Conservation (phyloP, 1,140 invertebrate genomes). For the Patella vulgata region DNA sequence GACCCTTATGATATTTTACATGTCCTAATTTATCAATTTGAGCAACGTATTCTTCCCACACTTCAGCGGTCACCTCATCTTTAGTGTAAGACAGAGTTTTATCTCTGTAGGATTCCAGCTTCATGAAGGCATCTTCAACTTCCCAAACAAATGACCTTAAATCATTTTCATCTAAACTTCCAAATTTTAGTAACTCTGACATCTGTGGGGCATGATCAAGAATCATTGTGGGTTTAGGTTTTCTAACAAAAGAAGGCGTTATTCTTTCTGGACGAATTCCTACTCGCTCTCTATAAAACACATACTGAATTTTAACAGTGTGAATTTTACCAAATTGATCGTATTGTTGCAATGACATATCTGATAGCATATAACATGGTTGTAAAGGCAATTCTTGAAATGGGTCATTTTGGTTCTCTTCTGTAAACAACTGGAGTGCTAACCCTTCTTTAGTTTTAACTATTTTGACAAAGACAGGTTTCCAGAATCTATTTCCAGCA, state of each 20-base stretch:
- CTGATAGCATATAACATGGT: slow-evolving; percentile 83
- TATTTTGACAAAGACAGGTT: slow-evolving; percentile 91
- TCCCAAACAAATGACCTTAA: slow-evolving; percentile 89
- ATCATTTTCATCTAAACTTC: slow-evolving; percentile 87
- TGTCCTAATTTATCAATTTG: slow-evolving; percentile 82
- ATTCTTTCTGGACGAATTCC: slow-evolving; percentile 96
- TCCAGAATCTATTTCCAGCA: slow-evolving; percentile 91
- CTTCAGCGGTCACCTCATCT: slow-evolving; percentile 96
- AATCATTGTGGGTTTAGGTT: slow-evolving; percentile 72
- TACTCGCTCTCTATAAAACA: slow-evolving; percentile 98
- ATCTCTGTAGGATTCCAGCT: slow-evolving; percentile 54
- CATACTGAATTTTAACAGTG: slow-evolving; percentile 97
- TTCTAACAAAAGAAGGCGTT: slow-evolving; percentile 57
- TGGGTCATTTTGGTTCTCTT: slow-evolving; percentile 49
- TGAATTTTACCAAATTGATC: slow-evolving; percentile 99
- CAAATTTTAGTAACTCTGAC: slow-evolving; percentile 96
- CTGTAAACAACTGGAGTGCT: slow-evolving; percentile 47
- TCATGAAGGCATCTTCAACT: slow-evolving; percentile 82
- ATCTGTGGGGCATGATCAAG: slow-evolving; percentile 96
- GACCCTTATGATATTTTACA: slow-evolving; percentile 90
- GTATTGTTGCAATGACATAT: slow-evolving; percentile 92
- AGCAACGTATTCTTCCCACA: slow-evolving; percentile 95
- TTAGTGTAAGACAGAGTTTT: slow-evolving; percentile 91
- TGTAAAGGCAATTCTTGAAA: slow-evolving; percentile 83
- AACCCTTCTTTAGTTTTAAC: slow-evolving; percentile 56